Base-by-base conservation (phyloP, 2,797 vertebrate genomes). In the Lacerta agilis region DNA sequence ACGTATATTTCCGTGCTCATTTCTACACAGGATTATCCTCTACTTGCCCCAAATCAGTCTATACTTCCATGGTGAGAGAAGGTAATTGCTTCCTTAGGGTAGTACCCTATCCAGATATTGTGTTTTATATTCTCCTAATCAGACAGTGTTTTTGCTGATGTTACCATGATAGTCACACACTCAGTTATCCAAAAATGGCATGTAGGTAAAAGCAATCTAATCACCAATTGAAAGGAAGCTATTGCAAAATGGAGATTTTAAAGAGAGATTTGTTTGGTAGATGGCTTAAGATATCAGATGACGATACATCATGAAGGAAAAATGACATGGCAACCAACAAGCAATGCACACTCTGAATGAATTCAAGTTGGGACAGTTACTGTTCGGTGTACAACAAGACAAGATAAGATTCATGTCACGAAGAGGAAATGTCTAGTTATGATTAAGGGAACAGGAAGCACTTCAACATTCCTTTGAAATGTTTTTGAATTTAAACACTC, bases 401-500 rank as follows among this genome's bases (percentile, higher is more conserved):
- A 8, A 11, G 49, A 66, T 41, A 79, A 15, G 15, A 81, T 10
- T 80, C 55, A 27, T 85, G 66, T 38, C 33, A 3, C 1, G 29
- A 83, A 79, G 27, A 83, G 75, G 33, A 78, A 49, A 7, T 43
- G 77, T 71, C 36, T 88, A 43, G 49, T 72, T 38, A 71, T 88
- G 75, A 79, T 71, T 88, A 83, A 61, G 4, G 18, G 45, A 79
- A 43, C 45, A 83, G 87, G 82, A 87, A 82, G 38, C 75, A 83
- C 55, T 88, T 55, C 71, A 66, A 41, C 29, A 71, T 71, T 78
- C 69, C 66, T 79, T 61, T 71, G 58, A 83, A 83, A 67, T 69
- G 36, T 41, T 78, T 38, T 61, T n/a, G 41, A 82, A 36, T 41
- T 10, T 23, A 55, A 55, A 55, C 49, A 55, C 49, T 55, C 45